A percentile compares a stretch with the other conserved stretches of the same genome.
These are phyloP conservation scores for Magallana nippona DNA, from an alignment of 2,888 invertebrate species.

Conservation along the genomic window DNA sequence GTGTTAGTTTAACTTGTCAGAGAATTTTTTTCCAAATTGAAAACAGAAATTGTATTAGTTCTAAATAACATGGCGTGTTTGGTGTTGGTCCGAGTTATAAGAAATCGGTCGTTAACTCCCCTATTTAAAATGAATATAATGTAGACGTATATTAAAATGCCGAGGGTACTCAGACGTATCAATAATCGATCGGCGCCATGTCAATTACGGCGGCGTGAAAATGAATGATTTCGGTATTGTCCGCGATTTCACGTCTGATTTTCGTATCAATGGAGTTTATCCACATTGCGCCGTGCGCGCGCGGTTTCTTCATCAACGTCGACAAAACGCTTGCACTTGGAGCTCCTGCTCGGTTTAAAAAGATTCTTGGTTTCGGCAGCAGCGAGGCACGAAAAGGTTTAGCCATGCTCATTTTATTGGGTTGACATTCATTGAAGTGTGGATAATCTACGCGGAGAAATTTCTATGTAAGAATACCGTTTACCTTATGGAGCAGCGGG, in stretches of 20 bases:
- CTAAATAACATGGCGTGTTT: too few relatives aligned
- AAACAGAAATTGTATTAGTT: too few relatives aligned
- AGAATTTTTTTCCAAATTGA: too few relatives aligned
- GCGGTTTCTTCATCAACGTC: slow-evolving; percentile 37
- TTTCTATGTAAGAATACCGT: slow-evolving; percentile 11
- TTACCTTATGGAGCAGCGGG: slow-evolving; percentile 14
- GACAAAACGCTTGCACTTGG: slow-evolving; percentile 51
- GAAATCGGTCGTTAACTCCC: neutral
- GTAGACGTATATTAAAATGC: neutral
- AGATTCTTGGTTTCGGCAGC: slow-evolving; percentile 37
- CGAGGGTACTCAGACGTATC: slow-evolving; percentile 7
- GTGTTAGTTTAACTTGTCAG: too few relatives aligned
- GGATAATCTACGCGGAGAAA: slow-evolving; percentile 47
- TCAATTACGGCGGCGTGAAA: slow-evolving; percentile 33
- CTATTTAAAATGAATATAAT: neutral
- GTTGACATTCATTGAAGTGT: slow-evolving; percentile 32
- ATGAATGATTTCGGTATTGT: slow-evolving; percentile 41
- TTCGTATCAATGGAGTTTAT: slow-evolving; percentile 45
- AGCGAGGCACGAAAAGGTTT: slow-evolving; percentile 40
- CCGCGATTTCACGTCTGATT: slow-evolving; percentile 49
- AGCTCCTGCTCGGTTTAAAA: slow-evolving; percentile 37
- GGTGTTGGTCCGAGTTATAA: neutral
- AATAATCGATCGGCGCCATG: slow-evolving; percentile 43
- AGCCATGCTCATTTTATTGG: slow-evolving; percentile 49
- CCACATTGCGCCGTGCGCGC: slow-evolving; percentile 46